Evolutionary conservation across 2,113 vertebrate species (phyloP).

Genomic region (Aramus guarauna): DNA sequence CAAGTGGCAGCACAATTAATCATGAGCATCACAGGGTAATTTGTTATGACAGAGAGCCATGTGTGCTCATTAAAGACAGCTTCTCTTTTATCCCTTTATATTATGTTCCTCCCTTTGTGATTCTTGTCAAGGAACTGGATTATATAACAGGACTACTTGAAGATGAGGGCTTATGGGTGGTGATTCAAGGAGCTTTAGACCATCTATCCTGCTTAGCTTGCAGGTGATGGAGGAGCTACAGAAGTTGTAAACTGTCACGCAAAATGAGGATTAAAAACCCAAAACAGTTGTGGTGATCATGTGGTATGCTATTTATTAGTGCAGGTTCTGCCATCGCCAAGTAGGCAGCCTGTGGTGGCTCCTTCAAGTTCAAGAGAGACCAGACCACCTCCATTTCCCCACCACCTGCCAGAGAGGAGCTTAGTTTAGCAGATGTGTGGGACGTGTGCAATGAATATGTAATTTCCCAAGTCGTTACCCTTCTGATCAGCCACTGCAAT

Average conservation of each 20-base stretch:
- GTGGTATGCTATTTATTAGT: neutral
- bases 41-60: constrained; percentile 62
- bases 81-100: constrained; percentile 36
- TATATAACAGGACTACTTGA: neutral
- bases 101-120: neutral
- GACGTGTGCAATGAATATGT: neutral
- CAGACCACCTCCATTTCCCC: neutral
- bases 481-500: neutral
- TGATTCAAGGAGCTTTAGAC: neutral
- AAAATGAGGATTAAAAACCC: neutral
- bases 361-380: neutral
- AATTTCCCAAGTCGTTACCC: neutral
- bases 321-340: neutral
- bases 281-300: neutral
- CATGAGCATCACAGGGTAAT: constrained; percentile 54
- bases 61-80: constrained; percentile 52
- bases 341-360: neutral
- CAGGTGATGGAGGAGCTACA: neutral
- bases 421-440: neutral
- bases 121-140: neutral
- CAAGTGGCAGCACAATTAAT: constrained; percentile 64
- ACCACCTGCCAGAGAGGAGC: neutral
- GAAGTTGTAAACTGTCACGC: neutral
- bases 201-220: neutral
- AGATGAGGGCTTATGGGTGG: neutral